Base-by-base conservation (phyloP, 2,888 invertebrate species). In the Tiphia femorata region DNA sequence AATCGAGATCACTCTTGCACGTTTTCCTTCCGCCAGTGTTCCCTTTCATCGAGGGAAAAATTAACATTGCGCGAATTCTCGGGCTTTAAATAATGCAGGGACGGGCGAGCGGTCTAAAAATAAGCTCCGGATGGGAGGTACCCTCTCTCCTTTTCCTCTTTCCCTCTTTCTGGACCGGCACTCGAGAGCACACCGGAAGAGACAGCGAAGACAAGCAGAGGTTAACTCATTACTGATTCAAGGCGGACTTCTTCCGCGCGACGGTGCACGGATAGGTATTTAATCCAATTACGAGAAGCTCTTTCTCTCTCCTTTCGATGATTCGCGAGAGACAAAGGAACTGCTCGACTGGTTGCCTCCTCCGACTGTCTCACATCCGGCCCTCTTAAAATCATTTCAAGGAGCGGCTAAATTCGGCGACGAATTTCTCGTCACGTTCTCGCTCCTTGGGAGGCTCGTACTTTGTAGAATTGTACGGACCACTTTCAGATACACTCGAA, bases 151-250 rank as follows among this genome's bases (percentile, higher is more conserved):
- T 7, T 41, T 44, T 40, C 33, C 44, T 47, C 53, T 38, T 53
- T 61, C 60, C 59, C 56, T 57, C 70, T 62, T 62, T 61, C 54
- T 57, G 41, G 41, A 52, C 54, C 23, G 59, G 40, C 35, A 42
- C 41, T 47, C 57, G 50, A 52, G 49, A 47, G 55, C 19, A 64
- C 55, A 62, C 70, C 77, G 79, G 79, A 78, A 78, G 79, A 77
- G 78, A 78, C 70, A 71, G 54, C 64, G 74, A 72, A 76, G 73
- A 76, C 76, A 74, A 70, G 64, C 74, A 73, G 70, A 73, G 68
- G 72, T 49, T 14, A 71, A 72, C 72, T 74, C 73, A 73, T 81
- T 74, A 79, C 71, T 78, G 70, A 80, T 81, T 81, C 74, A 78
- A 59, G 49, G 49, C 63, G 65, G 64, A 73, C 69, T 71, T 76